These are phyloP conservation scores for Mandrillus leucophaeus DNA, from an alignment of 2,113 vertebrate species.

Conservation along the genomic window DNA sequence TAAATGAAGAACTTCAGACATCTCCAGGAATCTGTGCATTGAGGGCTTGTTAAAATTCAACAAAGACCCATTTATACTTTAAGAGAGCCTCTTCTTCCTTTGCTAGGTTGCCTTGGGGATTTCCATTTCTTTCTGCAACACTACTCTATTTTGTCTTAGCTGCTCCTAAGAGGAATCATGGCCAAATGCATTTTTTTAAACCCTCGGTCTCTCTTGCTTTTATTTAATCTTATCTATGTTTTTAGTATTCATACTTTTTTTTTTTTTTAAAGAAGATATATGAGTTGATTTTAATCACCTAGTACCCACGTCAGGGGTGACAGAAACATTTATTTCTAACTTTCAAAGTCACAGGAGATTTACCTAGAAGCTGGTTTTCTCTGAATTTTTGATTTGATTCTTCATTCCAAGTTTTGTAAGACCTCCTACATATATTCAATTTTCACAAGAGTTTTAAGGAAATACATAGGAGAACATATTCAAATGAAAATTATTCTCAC, in stretches of 20 bases:
- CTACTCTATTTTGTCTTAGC: neutral
- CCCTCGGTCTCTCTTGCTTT: neutral
- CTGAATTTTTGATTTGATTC: slow-evolving; percentile 2
- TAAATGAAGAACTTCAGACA: slow-evolving; percentile 81
- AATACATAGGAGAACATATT: neutral
- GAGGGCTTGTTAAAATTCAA: slow-evolving; percentile 83
- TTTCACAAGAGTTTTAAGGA: neutral
- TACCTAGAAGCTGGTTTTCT: neutral
- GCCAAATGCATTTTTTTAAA: neutral
- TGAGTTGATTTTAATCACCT: slow-evolving; percentile 17
- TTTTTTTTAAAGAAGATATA: neutral
- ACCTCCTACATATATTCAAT: neutral
- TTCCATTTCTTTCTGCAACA: slow-evolving; percentile 41
- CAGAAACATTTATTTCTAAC: slow-evolving; percentile 30
- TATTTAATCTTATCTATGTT: slow-evolving; percentile 5
- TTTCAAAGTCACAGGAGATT: neutral
- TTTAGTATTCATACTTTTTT: neutral
- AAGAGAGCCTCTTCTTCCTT: slow-evolving; percentile 58
- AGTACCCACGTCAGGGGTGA: neutral
- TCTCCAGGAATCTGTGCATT: slow-evolving; percentile 79
- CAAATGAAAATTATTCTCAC: neutral
- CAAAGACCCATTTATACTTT: slow-evolving; percentile 68
- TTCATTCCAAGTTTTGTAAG: neutral
- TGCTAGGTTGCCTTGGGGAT: neutral
- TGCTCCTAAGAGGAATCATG: neutral